A percentile compares a stretch with the other conserved stretches of the same genome.
Conservation (phyloP, 2,888 invertebrate species). For the Eustalomyia histrio region DNA sequence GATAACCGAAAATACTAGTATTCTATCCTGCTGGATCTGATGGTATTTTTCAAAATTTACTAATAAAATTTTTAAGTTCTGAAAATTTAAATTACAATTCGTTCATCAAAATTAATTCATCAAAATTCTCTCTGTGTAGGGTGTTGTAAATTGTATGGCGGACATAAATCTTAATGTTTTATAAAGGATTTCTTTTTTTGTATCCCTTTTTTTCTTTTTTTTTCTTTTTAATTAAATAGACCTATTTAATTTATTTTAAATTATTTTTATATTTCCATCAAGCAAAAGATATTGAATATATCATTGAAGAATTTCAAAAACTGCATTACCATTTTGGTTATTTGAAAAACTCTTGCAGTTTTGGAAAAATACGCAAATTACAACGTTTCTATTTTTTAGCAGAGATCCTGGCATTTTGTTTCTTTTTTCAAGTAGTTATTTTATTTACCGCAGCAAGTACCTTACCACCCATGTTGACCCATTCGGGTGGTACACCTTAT, state of each 20-base stretch:
- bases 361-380: conserved; percentile 57
- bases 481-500: conserved; percentile 67
- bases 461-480: conserved; percentile 69
- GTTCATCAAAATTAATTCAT: too few relatives aligned
- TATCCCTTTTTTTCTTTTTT: background rate
- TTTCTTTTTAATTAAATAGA: conserved; percentile 66
- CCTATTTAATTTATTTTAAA: conserved; percentile 69
- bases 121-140: too few relatives aligned
- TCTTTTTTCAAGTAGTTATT: conserved; percentile 53
- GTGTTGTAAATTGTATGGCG: too few relatives aligned
- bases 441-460: conserved; percentile 69
- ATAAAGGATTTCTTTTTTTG: too few relatives aligned
- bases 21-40: too few relatives aligned
- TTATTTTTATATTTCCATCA: conserved; percentile 52
- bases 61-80: too few relatives aligned
- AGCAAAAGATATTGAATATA: conserved; percentile 67
- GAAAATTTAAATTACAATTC: too few relatives aligned
- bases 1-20: too few relatives aligned
- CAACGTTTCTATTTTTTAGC: conserved; percentile 68
- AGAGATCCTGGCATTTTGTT: conserved; percentile 65
- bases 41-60: too few relatives aligned
- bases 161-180: too few relatives aligned
- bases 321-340: conserved; percentile 50
- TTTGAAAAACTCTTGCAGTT: conserved; percentile 55
- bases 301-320: conserved; percentile 62